These are phyloP conservation scores for Mormyrops attenuatus DNA, from an alignment of 2,797 vertebrate genomes.

Conservation along the genomic window DNA sequence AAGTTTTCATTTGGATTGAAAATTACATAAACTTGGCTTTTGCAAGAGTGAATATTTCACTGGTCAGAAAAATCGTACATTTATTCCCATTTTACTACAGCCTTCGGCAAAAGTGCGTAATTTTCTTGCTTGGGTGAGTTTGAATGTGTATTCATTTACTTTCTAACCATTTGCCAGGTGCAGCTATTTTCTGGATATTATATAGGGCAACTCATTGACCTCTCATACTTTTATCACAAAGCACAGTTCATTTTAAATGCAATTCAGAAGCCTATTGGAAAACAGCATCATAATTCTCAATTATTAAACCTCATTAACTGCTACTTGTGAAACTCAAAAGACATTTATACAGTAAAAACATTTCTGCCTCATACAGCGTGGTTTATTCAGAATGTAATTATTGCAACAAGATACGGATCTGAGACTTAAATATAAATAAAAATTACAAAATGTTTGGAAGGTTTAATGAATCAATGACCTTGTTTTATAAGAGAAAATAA, in stretches of 20 bases:
- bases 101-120: not conserved
- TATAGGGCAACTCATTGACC: not conserved
- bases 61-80: not conserved
- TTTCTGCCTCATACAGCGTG: not conserved
- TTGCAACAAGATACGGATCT: not conserved
- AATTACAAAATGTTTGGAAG: not conserved
- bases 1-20: not conserved
- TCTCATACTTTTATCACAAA: not conserved
- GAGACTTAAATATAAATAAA: not conserved
- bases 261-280: not conserved
- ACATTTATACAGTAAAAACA: not conserved
- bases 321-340: not conserved
- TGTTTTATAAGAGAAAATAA: not conserved
- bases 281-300: not conserved
- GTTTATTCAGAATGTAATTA: not conserved
- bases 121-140: not conserved
- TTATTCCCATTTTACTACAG: not conserved
- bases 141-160: not conserved
- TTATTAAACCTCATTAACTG: conserved; percentile 1
- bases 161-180: not conserved
- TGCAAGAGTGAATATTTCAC: not conserved
- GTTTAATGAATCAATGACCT: not conserved
- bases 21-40: not conserved
- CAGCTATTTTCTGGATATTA: not conserved
- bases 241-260: not conserved